Evolutionary conservation across 2,113 vertebrate species (phyloP).

Genomic region (Pavo muticus): DNA sequence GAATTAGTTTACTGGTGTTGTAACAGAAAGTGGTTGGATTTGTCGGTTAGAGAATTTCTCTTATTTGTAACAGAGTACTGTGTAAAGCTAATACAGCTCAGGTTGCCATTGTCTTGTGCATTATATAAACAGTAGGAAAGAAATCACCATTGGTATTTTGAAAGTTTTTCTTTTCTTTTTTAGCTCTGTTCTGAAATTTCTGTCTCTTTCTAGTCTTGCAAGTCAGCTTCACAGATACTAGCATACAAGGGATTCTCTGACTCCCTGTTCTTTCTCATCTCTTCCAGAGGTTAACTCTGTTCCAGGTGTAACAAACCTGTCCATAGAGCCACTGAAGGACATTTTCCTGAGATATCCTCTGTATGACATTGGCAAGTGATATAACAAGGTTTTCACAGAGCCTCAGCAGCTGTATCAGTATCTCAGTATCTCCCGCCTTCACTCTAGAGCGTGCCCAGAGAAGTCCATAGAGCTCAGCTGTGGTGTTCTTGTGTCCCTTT

Average conservation of each 20-base stretch:
- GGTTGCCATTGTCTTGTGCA: not conserved
- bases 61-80: not conserved
- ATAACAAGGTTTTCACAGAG: not conserved
- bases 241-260: not conserved
- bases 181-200: not conserved
- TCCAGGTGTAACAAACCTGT: constrained; percentile 4
- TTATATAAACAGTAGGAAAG: not conserved
- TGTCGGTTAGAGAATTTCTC: constrained; percentile 37
- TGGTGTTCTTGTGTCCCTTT: not conserved
- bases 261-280: not conserved
- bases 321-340: not conserved
- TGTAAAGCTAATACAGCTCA: not conserved
- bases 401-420: not conserved
- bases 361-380: not conserved
- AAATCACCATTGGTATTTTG: not conserved
- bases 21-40: constrained; percentile 41
- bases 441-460: not conserved
- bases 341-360: not conserved
- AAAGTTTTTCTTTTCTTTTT: constrained; percentile 1
- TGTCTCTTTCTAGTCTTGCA: not conserved
- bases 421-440: not conserved
- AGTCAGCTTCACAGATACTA: constrained; percentile 25
- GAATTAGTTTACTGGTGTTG: constrained; percentile 39
- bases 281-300: not conserved
- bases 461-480: not conserved